Conservation (phyloP, 1,140 invertebrate genomes). For the Ostrea denselamellosa region DNA sequence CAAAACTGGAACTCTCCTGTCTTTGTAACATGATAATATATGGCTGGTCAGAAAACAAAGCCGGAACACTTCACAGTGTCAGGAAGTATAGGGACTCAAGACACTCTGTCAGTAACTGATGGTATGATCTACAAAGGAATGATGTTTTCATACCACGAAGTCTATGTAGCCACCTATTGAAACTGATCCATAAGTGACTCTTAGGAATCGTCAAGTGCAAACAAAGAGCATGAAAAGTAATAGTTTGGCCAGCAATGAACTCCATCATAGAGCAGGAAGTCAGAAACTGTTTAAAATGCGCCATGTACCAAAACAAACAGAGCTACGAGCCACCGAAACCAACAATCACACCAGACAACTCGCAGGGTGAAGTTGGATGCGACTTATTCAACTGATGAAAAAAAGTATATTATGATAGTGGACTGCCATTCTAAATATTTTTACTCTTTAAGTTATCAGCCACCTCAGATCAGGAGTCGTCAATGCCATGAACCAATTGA, state of each 20-base stretch:
- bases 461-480: constrained; percentile 31
- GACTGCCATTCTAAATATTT: background rate
- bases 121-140: constrained; percentile 15
- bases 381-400: background rate
- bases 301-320: constrained; percentile 1
- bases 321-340: too few relatives aligned
- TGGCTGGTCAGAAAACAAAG: background rate
- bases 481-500: background rate
- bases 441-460: background rate
- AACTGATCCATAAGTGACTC: background rate
- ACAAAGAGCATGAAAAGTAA: background rate
- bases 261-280: background rate
- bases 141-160: constrained; percentile 1
- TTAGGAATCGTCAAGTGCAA: constrained; percentile 29
- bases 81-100: background rate
- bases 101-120: background rate
- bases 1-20: too few relatives aligned
- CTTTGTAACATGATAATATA: background rate
- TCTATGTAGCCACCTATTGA: background rate
- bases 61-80: background rate
- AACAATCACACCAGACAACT: background rate
- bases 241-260: constrained; percentile 8
- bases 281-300: background rate
- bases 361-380: constrained; percentile 5
- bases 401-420: background rate